These are phyloP conservation scores for Corvus hawaiiensis DNA, from an alignment of 2,113 vertebrate genomes.

Conservation along the genomic window DNA sequence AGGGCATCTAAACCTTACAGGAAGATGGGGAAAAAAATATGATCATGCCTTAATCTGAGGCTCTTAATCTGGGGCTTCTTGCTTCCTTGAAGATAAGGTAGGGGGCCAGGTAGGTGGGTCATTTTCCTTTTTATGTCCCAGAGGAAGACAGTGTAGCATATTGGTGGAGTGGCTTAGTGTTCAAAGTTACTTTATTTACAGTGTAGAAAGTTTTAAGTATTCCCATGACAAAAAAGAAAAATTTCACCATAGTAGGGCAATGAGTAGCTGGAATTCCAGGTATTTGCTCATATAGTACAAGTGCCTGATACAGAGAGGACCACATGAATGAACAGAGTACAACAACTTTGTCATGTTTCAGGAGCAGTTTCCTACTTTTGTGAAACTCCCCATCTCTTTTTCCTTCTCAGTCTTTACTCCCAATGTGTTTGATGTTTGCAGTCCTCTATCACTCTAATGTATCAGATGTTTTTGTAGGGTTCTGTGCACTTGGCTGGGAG, in stretches of 20 bases:
- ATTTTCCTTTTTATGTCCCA: not conserved
- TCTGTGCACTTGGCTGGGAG: not conserved
- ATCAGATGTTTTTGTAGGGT: not conserved
- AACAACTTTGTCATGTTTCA: fast-evolving
- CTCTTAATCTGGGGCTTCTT: not conserved
- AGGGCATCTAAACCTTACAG: not conserved
- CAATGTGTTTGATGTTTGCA: not conserved
- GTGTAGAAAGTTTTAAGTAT: not conserved
- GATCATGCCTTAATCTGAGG: not conserved
- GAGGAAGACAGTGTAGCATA: fast-evolving
- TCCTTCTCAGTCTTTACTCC: not conserved
- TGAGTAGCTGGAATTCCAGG: not conserved
- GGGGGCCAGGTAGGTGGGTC: not conserved
- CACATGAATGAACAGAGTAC: not conserved
- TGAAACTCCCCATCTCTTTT: not conserved
- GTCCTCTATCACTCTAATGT: fast-evolving
- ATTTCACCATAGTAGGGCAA: not conserved
- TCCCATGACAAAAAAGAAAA: not conserved
- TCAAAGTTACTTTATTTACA: not conserved
- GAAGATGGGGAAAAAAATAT: not conserved
- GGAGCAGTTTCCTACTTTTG: not conserved
- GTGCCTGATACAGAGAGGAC: not conserved
- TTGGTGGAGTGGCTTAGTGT: not conserved
- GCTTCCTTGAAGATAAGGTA: not conserved
- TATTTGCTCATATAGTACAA: not conserved